Evolutionary conservation across 2,113 vertebrate species (phyloP), one percentile per base, ranked within the genome.

Genomic region (Sturnus vulgaris): DNA sequence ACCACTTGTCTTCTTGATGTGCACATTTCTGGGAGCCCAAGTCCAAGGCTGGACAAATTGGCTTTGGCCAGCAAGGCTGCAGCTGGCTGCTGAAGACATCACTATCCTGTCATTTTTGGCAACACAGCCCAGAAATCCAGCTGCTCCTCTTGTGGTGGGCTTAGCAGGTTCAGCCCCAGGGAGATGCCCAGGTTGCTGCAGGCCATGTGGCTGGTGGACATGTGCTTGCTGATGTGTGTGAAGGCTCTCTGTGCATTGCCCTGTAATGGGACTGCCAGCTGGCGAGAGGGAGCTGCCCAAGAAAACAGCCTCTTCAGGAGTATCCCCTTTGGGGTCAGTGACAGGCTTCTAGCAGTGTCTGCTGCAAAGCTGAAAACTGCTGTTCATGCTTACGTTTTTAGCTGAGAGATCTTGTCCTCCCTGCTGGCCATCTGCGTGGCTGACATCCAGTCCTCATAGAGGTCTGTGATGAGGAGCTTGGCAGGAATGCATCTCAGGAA

Each of bases 1-100:
- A 7, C 21, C 33, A 31, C 12, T 16, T 23, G 5, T 46, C 15
- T 15, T 66, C 25, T 44, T 44, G 8, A n/a, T 42, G 18, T 7
- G 5, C 2, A 42, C 4, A 21, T n/a, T 78, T 42, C 47, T 10
- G 30, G 30, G 30, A 50, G 4, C 23, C 6, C 59, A n/a, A 3
- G 37, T 14, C 1, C 13, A 8, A 21, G 17, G 8, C 23, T 28
- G 10, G 18, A 52, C 13, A 39, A 40, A 40, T 33, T 82, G 22
- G 14, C 28, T 40, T 13, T 33, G n/a, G 44, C 23, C 30, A 25
- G 13, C 28, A 22, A 31, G 35, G 47, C 55, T 69, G 40, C 49
- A 61, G 47, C 35, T 1, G 0, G 19, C 56, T 28, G 11, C 15
- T 30, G 57, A 24, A 4, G 8, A 40, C 4, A 2, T 3, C 10